Evolutionary conservation across 2,113 vertebrate species (phyloP).

Genomic region (Ptyas mucosa): DNA sequence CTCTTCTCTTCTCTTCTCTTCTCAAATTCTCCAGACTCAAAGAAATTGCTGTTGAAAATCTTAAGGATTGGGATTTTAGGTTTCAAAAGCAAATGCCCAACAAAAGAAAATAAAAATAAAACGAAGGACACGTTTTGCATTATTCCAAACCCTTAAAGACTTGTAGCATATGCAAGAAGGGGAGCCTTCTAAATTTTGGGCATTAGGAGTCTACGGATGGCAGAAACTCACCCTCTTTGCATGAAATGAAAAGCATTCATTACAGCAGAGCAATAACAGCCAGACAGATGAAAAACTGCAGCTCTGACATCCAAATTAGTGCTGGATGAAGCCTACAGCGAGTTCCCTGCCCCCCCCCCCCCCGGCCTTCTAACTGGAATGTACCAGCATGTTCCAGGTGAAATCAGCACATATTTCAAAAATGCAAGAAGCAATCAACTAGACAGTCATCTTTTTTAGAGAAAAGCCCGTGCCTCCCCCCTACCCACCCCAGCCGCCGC

Average conservation of each 20-base stretch:
- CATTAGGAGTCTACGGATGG: too few relatives aligned
- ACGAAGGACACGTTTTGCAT: neutral
- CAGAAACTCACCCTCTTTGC: neutral
- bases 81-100: neutral
- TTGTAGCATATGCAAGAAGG: neutral
- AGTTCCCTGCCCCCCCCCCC: neutral
- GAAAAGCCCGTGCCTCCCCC: neutral
- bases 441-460: neutral
- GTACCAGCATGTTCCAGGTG: neutral
- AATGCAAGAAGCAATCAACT: neutral
- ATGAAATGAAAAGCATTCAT: neutral
- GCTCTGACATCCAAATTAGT: neutral
- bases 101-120: neutral
- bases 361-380: neutral
- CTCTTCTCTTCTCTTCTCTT: neutral
- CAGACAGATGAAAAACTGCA: neutral
- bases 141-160: neutral
- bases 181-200: too few relatives aligned
- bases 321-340: neutral
- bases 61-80: neutral
- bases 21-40: neutral
- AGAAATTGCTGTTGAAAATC: neutral
- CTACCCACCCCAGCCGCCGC: rapidly evolving
- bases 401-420: neutral
- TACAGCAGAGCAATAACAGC: neutral